phyloP scores from a whole-genome alignment of 2,113 vertebrate species.

The Myodes glareolus region DNA sequence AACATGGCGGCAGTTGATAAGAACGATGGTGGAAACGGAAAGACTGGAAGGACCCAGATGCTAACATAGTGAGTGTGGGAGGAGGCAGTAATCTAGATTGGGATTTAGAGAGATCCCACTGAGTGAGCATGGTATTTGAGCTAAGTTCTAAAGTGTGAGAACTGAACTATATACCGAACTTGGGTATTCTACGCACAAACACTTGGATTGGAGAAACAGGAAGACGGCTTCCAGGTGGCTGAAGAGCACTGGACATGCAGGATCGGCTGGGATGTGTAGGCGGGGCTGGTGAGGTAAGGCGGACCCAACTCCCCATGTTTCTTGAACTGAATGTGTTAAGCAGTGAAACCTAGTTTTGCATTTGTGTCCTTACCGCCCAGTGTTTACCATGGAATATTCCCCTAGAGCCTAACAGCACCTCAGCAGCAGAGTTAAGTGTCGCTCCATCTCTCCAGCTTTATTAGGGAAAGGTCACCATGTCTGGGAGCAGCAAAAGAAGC shows the following conservation, averaged over 20 bases:
- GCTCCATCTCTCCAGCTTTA: not conserved
- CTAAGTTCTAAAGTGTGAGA: not conserved
- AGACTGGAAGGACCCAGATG: not conserved
- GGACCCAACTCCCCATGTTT: not conserved
- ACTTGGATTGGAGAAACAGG: not conserved
- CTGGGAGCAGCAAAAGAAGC: constrained; percentile 13
- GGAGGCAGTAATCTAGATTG: not conserved
- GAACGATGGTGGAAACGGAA: not conserved
- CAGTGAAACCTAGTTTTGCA: not conserved
- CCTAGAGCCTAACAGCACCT: not conserved
- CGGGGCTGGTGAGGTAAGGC: not conserved
- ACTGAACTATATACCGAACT: not conserved
- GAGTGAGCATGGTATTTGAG: not conserved
- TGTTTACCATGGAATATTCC: not conserved
- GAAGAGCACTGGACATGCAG: not conserved
- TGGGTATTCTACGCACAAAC: not conserved
- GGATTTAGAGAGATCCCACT: not conserved
- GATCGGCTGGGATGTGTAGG: not conserved
- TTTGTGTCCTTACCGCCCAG: not conserved
- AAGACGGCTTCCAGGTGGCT: not conserved
- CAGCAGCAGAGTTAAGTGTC: not conserved
- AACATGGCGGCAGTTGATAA: not conserved
- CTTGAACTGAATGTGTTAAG: not conserved
- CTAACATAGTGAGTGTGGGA: not conserved
- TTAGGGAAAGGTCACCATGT: constrained; percentile 30